These are phyloP conservation scores for Aphaenogaster ashmeadi DNA, from an alignment of 1,140 invertebrate species.

Conservation along the genomic window DNA sequence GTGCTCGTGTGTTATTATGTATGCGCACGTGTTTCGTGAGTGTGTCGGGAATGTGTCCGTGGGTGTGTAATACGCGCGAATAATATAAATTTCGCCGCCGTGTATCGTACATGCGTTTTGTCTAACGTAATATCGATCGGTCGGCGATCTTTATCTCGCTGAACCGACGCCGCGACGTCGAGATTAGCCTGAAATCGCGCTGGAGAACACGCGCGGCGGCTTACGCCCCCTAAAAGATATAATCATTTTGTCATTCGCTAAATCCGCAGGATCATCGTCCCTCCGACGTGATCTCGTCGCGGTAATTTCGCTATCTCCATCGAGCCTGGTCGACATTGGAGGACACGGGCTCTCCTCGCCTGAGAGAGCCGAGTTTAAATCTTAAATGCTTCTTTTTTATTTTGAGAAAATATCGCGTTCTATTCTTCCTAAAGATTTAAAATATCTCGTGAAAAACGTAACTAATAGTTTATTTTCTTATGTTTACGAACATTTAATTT, in stretches of 20 bases:
- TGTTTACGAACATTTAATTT: slow-evolving; percentile 35
- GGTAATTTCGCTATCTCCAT: slow-evolving; percentile 56
- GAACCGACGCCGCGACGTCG: slow-evolving; percentile 12
- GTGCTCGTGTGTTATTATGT: slow-evolving; percentile 12
- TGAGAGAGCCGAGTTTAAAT: slow-evolving; percentile 50
- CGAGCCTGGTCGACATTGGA: slow-evolving; percentile 44
- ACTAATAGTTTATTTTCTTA: slow-evolving; percentile 44
- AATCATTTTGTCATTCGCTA: slow-evolving; percentile 50
- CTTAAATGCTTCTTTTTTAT: slow-evolving; percentile 42
- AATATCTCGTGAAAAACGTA: slow-evolving; percentile 64
- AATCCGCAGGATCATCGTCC: slow-evolving; percentile 21
- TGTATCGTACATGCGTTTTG: slow-evolving; percentile 21
- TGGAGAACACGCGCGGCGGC: slow-evolving; percentile 5
- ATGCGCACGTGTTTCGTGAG: slow-evolving; percentile 35
- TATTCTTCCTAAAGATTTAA: slow-evolving; percentile 62
- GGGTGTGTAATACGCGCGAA: slow-evolving; percentile 26
- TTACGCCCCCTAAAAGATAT: slow-evolving; percentile 37
- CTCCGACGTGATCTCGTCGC: slow-evolving; percentile 10
- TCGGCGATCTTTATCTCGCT: neutral
- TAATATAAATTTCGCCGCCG: slow-evolving; percentile 22
- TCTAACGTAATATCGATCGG: slow-evolving; percentile 13
- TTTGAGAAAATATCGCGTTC: slow-evolving; percentile 58
- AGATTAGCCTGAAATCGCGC: slow-evolving; percentile 11
- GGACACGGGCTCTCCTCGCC: neutral
- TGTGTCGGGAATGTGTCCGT: slow-evolving; percentile 55